Percentiles rank a stretch among this genome's conserved stretches.
phyloP scores from a whole-genome alignment of 2,113 vertebrate genomes.

The Bufo gargarizans region DNA sequence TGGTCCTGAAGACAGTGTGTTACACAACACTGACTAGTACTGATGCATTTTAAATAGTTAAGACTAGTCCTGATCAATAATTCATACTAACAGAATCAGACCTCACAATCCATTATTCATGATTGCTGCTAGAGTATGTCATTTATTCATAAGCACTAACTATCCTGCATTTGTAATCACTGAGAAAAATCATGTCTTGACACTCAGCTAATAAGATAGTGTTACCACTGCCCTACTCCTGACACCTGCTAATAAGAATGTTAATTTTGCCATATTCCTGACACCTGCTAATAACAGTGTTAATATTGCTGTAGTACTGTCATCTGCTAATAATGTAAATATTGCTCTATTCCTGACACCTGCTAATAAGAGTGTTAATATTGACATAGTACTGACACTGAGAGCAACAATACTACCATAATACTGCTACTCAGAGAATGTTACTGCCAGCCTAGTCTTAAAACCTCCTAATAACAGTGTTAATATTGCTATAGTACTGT shows the following conservation, averaged over 20 bases:
- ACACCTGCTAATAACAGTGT: background rate
- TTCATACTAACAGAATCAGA: constrained; percentile 28
- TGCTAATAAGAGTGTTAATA: background rate
- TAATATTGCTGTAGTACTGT: background rate
- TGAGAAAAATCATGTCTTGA: constrained; percentile 10
- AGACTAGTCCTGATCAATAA: constrained; percentile 37
- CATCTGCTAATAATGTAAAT: background rate
- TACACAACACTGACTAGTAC: constrained; percentile 27
- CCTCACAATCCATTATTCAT: constrained; percentile 42
- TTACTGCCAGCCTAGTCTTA: no score
- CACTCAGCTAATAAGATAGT: constrained; percentile 18
- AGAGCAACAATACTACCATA: no score
- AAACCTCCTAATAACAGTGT: no score
- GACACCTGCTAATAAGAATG: background rate
- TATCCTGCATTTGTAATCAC: constrained; percentile 28
- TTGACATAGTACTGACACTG: no score
- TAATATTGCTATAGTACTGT: no score
- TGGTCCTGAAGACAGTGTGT: background rate
- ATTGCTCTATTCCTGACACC: background rate
- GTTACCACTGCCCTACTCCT: background rate
- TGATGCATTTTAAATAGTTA: constrained; percentile 6
- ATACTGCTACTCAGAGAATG: no score
- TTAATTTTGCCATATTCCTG: background rate
- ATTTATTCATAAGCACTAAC: constrained; percentile 49
- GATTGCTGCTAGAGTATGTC: constrained; percentile 9